These are phyloP conservation scores for Triplophysa bombifrons DNA, from an alignment of 2,797 vertebrate genomes.

Conservation along the genomic window DNA sequence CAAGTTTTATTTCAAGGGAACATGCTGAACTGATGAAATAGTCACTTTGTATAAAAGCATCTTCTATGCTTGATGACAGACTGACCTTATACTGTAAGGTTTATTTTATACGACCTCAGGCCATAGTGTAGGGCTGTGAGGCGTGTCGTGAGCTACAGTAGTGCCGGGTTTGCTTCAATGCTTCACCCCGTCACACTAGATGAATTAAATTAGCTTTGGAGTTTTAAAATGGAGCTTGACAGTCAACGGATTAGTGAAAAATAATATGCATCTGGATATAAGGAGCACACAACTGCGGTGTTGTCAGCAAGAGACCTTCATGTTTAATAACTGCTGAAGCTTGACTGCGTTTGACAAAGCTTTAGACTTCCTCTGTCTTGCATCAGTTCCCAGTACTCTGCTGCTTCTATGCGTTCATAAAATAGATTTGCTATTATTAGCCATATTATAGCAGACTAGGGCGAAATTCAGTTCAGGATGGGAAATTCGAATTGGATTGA, in stretches of 20 bases:
- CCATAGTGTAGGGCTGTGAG: conserved; percentile 20
- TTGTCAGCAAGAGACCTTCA: conserved; percentile 70
- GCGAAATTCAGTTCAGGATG: background rate
- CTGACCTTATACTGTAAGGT: background rate
- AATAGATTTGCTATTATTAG: conserved; percentile 72
- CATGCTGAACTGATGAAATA: no score
- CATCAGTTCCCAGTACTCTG: conserved; percentile 63
- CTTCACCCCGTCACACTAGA: conserved; percentile 52
- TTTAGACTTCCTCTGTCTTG: conserved; percentile 60
- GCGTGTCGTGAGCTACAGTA: conserved; percentile 26
- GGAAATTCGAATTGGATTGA: background rate
- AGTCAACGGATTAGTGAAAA: conserved; percentile 65
- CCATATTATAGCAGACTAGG: conserved; percentile 57
- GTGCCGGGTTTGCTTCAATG: conserved; percentile 41
- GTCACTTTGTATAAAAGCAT: background rate
- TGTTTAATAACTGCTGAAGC: conserved; percentile 68
- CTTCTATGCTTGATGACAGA: conserved; percentile 14
- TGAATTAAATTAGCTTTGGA: conserved; percentile 75
- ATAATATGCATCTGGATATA: conserved; percentile 69
- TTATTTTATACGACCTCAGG: conserved; percentile 24
- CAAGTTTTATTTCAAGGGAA: background rate
- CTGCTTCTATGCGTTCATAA: conserved; percentile 52
- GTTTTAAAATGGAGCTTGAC: conserved; percentile 67
- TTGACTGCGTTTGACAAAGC: conserved; percentile 69
- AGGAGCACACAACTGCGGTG: conserved; percentile 58